Base-by-base conservation (phyloP, 2,113 vertebrate species). In the Scytalopus superciliaris region DNA sequence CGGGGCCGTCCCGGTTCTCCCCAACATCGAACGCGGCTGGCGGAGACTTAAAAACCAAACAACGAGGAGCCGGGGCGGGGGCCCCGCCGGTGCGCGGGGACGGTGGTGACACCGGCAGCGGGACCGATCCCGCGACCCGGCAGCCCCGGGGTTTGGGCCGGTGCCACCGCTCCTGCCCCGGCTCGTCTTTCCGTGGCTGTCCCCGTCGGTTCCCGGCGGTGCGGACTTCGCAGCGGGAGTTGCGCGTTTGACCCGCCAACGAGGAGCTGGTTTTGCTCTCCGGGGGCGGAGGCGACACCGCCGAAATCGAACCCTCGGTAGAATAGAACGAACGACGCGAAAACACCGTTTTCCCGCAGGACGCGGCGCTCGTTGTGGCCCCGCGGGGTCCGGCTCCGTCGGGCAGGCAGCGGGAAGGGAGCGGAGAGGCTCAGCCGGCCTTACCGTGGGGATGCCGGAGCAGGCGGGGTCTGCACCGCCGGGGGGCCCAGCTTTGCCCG, bases 11-110 rank as follows among this genome's bases (percentile, higher is more conserved):
- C 27, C 31, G 14, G 27, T 21, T 70, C 25, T 45, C 19, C 2
- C 7, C 68, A 11, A 2, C 66, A 53, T 91, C 75, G 42, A 49
- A 19, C 18, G 19, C 24, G 1, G 83, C 95, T 97, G 97, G 97
- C 95, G 97, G 40, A 89, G 90, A 78, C 95, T 97, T 87, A 68
- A 87, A 96, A 94, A 84, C 9, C 23, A 50, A 52, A 9, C 25
- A 86, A 67, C 25, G 82, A 35, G 6, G 7, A 42, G 3, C 8
- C 1, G 28, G 10, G 24, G 2, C 8, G 5, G 37, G 98, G 64
- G 74, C 92, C 45, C 88, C 76, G 24, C 97, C 92, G 94, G 97
- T 97, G 93, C 88, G 96, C 75, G 93, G 95, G 88, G 93, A 83
- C 62, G 22, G 98, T 96, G 95, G 95, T 96, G 84, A 50, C 97